phyloP scores from a whole-genome alignment of 1,140 invertebrate genomes.

The Pseudoatta argentina region DNA sequence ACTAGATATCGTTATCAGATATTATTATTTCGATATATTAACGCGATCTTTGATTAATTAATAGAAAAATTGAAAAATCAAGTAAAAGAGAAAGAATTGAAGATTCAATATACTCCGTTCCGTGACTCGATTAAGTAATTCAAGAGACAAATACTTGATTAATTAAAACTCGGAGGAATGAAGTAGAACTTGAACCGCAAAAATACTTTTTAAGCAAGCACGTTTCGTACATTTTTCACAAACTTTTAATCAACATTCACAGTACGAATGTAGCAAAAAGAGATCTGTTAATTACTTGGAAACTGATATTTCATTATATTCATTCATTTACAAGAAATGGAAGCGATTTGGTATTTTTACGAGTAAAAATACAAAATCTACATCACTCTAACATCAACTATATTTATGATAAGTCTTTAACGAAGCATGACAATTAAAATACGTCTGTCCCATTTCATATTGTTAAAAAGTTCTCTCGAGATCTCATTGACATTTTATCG shows the following conservation, averaged over 20 bases:
- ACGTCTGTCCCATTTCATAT: not conserved
- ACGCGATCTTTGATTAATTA: not conserved
- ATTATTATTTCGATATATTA: not conserved
- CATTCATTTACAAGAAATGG: not conserved
- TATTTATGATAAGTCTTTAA: not conserved
- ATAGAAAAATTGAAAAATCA: not conserved
- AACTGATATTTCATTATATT: not conserved
- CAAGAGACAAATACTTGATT: slow-evolving; percentile 9
- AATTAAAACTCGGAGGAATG: not conserved
- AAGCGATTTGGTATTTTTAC: not conserved
- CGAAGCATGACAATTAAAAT: not conserved
- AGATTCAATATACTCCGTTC: not conserved
- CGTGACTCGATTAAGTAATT: not conserved
- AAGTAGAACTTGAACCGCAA: not conserved
- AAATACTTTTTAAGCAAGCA: not conserved
- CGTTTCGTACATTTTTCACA: not conserved
- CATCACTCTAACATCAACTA: not conserved
- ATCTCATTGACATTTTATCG: not conserved
- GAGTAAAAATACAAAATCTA: not conserved
- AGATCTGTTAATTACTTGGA: not conserved
- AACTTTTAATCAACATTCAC: not conserved
- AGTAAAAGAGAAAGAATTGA: not conserved
- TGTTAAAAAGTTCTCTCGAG: not conserved
- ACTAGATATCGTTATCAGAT: too few species aligned
- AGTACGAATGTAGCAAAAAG: not conserved